Percentiles rank a stretch among this genome's conserved stretches.
These are phyloP conservation scores for Virgularia gustaviana DNA, from an alignment of 92 coral and sea anemone genomes.

Conservation along the genomic window DNA sequence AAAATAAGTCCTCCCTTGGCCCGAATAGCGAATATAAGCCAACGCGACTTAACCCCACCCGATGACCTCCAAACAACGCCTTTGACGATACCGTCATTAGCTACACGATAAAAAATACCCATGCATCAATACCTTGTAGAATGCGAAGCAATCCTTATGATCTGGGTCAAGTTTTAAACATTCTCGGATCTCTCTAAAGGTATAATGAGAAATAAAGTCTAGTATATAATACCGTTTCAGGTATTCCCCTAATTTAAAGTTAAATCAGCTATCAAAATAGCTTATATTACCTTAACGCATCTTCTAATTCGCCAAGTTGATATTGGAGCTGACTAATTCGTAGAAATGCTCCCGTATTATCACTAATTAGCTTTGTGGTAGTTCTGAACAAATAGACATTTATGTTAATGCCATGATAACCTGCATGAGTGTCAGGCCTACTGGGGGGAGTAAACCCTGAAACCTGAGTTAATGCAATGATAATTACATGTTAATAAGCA, in stretches of 20 bases:
- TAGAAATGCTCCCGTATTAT: constrained; percentile 79
- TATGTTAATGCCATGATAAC: not conserved
- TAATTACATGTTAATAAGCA: too few relatives aligned
- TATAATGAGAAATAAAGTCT: not conserved
- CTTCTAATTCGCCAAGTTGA: constrained; percentile 91
- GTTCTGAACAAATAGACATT: constrained; percentile 54
- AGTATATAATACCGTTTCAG: too few relatives aligned
- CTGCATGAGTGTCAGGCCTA: too few relatives aligned
- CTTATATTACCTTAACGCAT: constrained; percentile 70
- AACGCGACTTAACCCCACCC: too few relatives aligned
- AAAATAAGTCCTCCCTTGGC: too few relatives aligned
- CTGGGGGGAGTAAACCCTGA: too few relatives aligned
- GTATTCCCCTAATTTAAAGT: too few relatives aligned
- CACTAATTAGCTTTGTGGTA: constrained; percentile 85
- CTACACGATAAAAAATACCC: too few relatives aligned
- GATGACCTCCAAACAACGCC: too few relatives aligned
- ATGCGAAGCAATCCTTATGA: constrained; percentile 93
- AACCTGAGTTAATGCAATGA: too few relatives aligned
- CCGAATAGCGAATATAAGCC: too few relatives aligned
- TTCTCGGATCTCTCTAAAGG: constrained; percentile 82
- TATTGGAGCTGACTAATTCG: constrained; percentile 80
- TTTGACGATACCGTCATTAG: too few relatives aligned
- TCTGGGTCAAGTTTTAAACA: constrained; percentile 98
- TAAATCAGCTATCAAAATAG: not conserved
- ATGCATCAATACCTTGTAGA: constrained; percentile 97